Evolutionary conservation across 2,113 vertebrate species (phyloP).

Genomic region (Apeltes quadracus): DNA sequence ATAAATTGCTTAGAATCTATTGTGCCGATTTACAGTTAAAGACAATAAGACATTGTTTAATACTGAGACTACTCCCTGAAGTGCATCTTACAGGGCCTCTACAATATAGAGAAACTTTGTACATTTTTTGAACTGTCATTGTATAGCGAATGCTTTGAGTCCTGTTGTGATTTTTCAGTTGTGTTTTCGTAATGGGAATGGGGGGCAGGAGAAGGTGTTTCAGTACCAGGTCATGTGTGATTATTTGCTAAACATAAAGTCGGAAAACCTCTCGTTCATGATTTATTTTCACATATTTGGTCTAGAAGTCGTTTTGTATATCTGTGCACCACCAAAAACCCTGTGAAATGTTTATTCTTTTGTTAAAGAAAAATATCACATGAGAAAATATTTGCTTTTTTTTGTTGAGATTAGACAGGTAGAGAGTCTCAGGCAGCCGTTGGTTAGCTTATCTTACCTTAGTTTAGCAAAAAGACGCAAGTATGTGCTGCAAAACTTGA

Average conservation of each 20-base stretch:
- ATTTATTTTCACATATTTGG: not conserved
- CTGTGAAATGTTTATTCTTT: not conserved
- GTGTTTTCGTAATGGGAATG: not conserved
- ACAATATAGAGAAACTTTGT: not conserved
- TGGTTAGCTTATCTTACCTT: not conserved
- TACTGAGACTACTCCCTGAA: slow-evolving; percentile 12
- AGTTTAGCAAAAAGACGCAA: not conserved
- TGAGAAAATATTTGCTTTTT: not conserved
- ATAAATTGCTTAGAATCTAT: slow-evolving; percentile 27
- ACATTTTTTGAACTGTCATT: not conserved
- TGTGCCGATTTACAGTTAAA: slow-evolving; percentile 20
- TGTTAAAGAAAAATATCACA: not conserved
- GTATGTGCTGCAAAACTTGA: not conserved
- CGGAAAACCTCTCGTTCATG: not conserved
- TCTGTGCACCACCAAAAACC: not conserved
- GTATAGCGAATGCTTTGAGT: not conserved
- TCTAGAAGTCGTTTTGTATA: not conserved
- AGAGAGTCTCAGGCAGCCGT: not conserved
- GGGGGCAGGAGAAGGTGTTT: not conserved
- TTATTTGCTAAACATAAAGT: slow-evolving; percentile 12
- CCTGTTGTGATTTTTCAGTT: slow-evolving; percentile 12
- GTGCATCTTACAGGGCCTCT: not conserved
- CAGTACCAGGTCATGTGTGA: not conserved
- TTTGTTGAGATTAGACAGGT: not conserved
- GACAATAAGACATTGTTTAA: slow-evolving; percentile 18